A percentile compares a stretch with the other conserved stretches of the same genome.
phyloP scores from a whole-genome alignment of 2,113 vertebrate species.

The Alexandromys fortis region DNA sequence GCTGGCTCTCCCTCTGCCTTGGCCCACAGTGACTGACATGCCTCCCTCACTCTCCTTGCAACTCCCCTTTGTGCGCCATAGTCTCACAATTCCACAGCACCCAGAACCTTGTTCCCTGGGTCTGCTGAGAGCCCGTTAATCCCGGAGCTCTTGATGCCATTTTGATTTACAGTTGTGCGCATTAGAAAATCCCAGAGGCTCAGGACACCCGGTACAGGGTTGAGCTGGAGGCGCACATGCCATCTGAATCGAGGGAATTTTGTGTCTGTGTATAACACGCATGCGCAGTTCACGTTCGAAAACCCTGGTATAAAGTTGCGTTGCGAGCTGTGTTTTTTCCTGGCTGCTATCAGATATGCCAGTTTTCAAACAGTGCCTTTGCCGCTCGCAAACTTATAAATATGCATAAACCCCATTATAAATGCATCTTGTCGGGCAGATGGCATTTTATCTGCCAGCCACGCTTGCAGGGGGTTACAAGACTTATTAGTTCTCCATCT shows the following conservation, averaged over 20 bases:
- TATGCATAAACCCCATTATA: conserved; percentile 75
- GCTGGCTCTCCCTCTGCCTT: background rate
- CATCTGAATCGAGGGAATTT: background rate
- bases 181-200: background rate
- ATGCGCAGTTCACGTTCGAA: conserved; percentile 40
- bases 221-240: background rate
- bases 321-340: conserved; percentile 68
- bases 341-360: conserved; percentile 67
- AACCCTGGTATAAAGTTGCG: conserved; percentile 46
- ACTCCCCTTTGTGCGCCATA: background rate
- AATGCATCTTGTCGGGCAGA: conserved; percentile 72
- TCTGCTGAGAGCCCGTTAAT: background rate
- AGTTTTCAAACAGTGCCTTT: conserved; percentile 73
- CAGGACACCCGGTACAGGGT: no score
- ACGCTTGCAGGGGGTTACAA: conserved; percentile 3
- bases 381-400: conserved; percentile 77
- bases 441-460: conserved; percentile 72
- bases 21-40: background rate
- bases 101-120: background rate
- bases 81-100: no score
- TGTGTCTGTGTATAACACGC: background rate
- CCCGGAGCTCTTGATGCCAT: background rate
- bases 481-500: conserved; percentile 62
- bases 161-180: background rate
- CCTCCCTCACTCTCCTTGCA: no score